Percentiles rank a stretch among this genome's conserved stretches.
phyloP scores from a whole-genome alignment of 1,140 invertebrate genomes.

The Scaptomyza pallida region DNA sequence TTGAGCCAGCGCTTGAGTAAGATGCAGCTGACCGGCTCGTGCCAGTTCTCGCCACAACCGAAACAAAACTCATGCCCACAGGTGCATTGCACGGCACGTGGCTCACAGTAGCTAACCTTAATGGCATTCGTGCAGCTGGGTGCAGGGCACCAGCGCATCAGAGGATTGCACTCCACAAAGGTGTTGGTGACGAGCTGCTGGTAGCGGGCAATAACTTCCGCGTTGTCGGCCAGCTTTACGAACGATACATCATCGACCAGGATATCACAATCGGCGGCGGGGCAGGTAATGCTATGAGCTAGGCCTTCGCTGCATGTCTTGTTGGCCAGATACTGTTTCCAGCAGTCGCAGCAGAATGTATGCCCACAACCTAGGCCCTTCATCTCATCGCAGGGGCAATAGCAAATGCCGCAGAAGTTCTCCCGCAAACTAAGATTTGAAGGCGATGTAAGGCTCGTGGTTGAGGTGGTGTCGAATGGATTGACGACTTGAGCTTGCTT shows the following conservation, averaged over 20 bases:
- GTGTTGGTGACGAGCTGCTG: slow-evolving; percentile 99
- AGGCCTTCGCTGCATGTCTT: slow-evolving; percentile 99
- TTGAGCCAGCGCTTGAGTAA: slow-evolving; percentile 98
- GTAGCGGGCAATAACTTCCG: slow-evolving; percentile 97
- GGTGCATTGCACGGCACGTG: slow-evolving; percentile 95
- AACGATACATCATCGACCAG: slow-evolving; percentile 98
- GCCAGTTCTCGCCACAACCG: slow-evolving; percentile 98
- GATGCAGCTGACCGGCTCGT: slow-evolving; percentile 98
- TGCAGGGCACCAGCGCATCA: slow-evolving; percentile 98
- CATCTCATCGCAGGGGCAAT: slow-evolving; percentile 90
- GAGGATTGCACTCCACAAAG: slow-evolving; percentile 98
- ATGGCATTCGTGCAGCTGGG: slow-evolving; percentile 98
- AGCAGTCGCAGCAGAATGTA: slow-evolving; percentile 96
- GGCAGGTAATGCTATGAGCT: slow-evolving; percentile 97
- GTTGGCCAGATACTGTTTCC: slow-evolving; percentile 98
- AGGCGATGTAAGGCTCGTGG: background rate
- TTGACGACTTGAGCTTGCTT: slow-evolving; percentile 96
- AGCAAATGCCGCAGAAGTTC: slow-evolving; percentile 85
- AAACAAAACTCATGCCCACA: slow-evolving; percentile 98
- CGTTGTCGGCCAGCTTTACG: slow-evolving; percentile 95
- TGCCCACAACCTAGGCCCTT: slow-evolving; percentile 98
- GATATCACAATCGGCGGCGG: slow-evolving; percentile 95
- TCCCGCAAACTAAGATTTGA: slow-evolving; percentile 84
- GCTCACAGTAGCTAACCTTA: slow-evolving; percentile 95
- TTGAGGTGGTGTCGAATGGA: slow-evolving; percentile 86